Percentiles rank a stretch among this genome's conserved stretches.
phyloP scores from a whole-genome alignment of 2,113 vertebrate species.

The Eolophus roseicapilla region DNA sequence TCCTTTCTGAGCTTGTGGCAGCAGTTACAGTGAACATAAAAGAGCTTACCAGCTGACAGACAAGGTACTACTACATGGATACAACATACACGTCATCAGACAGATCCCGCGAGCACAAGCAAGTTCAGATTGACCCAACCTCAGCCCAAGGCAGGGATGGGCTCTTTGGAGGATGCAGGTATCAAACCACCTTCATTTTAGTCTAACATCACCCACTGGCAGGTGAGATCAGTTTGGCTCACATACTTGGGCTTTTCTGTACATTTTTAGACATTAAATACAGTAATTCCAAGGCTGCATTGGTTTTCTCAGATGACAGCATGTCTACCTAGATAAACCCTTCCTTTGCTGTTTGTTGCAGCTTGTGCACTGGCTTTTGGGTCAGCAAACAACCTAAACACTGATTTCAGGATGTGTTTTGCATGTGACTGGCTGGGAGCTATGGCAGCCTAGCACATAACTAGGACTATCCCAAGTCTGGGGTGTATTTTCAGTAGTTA shows the following conservation, averaged over 20 bases:
- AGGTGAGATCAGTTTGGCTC: not conserved
- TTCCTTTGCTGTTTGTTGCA: not conserved
- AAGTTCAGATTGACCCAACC: not conserved
- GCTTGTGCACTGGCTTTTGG: not conserved
- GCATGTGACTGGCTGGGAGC: not conserved
- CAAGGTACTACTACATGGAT: not conserved
- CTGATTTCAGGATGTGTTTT: not conserved
- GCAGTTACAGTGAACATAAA: constrained; percentile 1
- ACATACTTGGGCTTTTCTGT: not conserved
- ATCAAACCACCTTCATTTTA: not conserved
- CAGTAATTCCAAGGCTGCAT: not conserved
- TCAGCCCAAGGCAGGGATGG: not conserved
- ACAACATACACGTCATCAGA: not conserved
- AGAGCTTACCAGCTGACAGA: constrained; percentile 25
- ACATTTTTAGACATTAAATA: not conserved
- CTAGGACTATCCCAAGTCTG: not conserved
- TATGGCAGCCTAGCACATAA: not conserved
- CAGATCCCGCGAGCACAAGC: not conserved
- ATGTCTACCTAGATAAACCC: not conserved
- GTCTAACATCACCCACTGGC: not conserved
- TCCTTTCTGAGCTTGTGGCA: not conserved
- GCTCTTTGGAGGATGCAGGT: not conserved
- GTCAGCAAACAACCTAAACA: not conserved
- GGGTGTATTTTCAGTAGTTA: not conserved
- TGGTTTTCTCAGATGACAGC: not conserved